Percentiles rank a stretch among this genome's conserved stretches.
These are phyloP conservation scores for Caranx ignobilis DNA, from an alignment of 2,113 vertebrate species.

Conservation along the genomic window DNA sequence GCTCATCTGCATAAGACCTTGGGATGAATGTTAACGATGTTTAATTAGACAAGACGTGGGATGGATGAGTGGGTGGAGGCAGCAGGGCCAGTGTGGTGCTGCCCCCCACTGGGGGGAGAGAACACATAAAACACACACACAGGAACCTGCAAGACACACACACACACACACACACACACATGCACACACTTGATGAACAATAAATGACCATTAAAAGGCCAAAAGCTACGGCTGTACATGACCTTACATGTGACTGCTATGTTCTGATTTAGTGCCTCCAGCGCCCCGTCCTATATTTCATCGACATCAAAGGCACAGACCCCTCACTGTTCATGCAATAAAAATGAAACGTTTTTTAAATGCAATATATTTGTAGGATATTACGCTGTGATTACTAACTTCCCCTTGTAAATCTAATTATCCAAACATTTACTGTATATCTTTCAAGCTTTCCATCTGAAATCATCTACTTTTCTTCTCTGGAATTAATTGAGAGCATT, in stretches of 20 bases:
- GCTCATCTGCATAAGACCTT: conserved; percentile 90
- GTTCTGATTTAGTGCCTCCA: conserved; percentile 37
- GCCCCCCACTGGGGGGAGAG: conserved; percentile 74
- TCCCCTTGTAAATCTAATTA: conserved; percentile 70
- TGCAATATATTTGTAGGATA: conserved; percentile 53
- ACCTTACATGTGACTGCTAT: conserved; percentile 63
- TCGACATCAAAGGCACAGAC: conserved; percentile 55
- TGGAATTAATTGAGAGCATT: conserved; percentile 59
- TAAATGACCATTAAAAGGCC: conserved; percentile 76
- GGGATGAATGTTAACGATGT: conserved; percentile 89
- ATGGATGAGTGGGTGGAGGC: conserved; percentile 82
- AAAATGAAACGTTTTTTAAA: conserved; percentile 64
- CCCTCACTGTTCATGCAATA: conserved; percentile 54
- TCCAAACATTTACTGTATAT: conserved; percentile 62
- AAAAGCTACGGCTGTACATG: conserved; percentile 61
- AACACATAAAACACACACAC: conserved; percentile 66
- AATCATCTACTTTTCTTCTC: conserved; percentile 39
- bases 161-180: conserved; percentile 26
- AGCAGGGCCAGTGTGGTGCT: conserved; percentile 71
- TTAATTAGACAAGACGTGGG: conserved; percentile 87
- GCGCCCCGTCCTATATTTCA: conserved; percentile 61
- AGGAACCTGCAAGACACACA: conserved; percentile 27
- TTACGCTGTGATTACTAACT: conserved; percentile 58
- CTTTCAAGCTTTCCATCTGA: conserved; percentile 41
- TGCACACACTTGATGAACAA: conserved; percentile 62